Evolutionary conservation across 2,797 vertebrate genomes (phyloP).

Genomic region (Melanotaenia nigrans): DNA sequence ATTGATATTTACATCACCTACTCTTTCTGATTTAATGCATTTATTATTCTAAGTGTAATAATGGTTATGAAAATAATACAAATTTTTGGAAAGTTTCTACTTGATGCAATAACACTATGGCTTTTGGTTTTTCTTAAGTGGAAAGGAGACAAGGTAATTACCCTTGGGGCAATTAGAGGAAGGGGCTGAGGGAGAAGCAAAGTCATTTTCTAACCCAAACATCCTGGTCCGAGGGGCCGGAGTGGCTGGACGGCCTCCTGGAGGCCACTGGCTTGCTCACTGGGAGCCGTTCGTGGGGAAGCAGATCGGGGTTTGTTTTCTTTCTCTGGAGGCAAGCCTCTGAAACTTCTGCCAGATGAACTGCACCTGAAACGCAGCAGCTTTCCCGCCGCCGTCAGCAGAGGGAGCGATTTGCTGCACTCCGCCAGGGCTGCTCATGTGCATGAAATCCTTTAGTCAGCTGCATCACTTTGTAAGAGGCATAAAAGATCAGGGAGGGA

Average conservation of each 20-base stretch:
- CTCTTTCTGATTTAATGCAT: slow-evolving; percentile 47
- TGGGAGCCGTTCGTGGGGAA: slow-evolving; percentile 73
- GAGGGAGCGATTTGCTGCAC: slow-evolving; percentile 70
- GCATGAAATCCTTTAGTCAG: slow-evolving; percentile 55
- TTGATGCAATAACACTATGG: slow-evolving; percentile 65
- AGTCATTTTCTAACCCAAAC: slow-evolving; percentile 87
- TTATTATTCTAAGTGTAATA: slow-evolving; percentile 59
- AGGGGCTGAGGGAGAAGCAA: slow-evolving; percentile 76
- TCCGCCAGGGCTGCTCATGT: slow-evolving; percentile 16
- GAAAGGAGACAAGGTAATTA: slow-evolving; percentile 83
- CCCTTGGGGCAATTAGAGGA: slow-evolving; percentile 82
- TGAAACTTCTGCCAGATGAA: slow-evolving; percentile 82
- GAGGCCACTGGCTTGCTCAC: slow-evolving; percentile 66
- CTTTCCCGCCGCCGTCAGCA: slow-evolving; percentile 54
- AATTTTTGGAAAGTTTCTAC: slow-evolving; percentile 55
- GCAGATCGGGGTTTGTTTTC: slow-evolving; percentile 82
- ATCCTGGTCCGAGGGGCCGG: slow-evolving; percentile 82
- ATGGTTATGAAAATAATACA: slow-evolving; percentile 61
- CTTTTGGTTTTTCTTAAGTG: slow-evolving; percentile 76
- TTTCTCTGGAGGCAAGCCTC: slow-evolving; percentile 72
- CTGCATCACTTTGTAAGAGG: slow-evolving; percentile 40
- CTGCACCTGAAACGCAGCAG: slow-evolving; percentile 74
- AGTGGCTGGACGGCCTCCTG: slow-evolving; percentile 73
- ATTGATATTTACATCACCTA: slow-evolving; percentile 47
- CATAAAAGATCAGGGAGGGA: slow-evolving; percentile 18